phyloP scores from a whole-genome alignment of 2,797 vertebrate genomes.

The Lerista edwardsae region DNA sequence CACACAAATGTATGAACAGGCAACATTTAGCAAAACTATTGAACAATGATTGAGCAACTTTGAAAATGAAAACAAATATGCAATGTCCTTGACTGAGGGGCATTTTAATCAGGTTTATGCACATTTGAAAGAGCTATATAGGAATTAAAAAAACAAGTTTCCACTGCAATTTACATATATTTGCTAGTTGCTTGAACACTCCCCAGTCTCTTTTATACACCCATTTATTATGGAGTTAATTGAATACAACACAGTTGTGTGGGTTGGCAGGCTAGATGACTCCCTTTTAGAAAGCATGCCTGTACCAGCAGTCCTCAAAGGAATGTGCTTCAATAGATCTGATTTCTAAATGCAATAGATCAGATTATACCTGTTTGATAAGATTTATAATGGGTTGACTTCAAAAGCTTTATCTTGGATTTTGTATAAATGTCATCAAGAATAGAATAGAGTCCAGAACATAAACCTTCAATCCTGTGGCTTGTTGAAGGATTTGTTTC shows the following conservation, averaged over 20 bases:
- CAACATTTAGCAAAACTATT: neutral
- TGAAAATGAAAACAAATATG: neutral
- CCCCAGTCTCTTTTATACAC: neutral
- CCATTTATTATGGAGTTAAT: neutral
- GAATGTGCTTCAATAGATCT: neutral
- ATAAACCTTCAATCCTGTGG: neutral
- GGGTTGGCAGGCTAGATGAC: neutral
- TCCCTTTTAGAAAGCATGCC: neutral
- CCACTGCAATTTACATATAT: neutral
- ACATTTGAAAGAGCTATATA: neutral
- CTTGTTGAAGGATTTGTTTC: slow-evolving; percentile 44
- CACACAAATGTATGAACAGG: neutral
- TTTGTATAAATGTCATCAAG: neutral
- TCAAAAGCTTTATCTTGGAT: slow-evolving; percentile 3
- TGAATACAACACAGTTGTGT: neutral
- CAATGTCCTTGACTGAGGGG: neutral
- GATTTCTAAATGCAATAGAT: neutral
- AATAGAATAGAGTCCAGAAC: neutral
- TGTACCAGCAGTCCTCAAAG: neutral
- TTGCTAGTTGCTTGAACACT: neutral
- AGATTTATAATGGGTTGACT: neutral
- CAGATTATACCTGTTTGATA: no score
- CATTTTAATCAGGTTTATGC: neutral
- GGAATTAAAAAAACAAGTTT: neutral
- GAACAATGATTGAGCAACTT: neutral